phyloP scores from a whole-genome alignment of 2,888 invertebrate genomes.

The Kuschelorhynchus macadamiae region DNA sequence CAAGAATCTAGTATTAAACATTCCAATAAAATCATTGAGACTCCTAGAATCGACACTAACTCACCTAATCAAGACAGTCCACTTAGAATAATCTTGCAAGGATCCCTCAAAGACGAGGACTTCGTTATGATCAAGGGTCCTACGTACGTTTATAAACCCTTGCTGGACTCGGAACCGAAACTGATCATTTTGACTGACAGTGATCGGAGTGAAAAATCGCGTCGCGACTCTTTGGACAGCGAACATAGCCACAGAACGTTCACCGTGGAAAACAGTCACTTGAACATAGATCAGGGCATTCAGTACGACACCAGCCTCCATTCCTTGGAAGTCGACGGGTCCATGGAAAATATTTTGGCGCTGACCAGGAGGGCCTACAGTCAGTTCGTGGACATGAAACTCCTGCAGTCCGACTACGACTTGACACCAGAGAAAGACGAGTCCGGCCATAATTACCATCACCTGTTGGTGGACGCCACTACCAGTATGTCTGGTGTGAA shows the following conservation, averaged over 20 bases:
- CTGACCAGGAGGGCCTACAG: slow-evolving; percentile 30
- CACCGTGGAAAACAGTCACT: slow-evolving; percentile 23
- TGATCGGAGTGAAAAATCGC: neutral
- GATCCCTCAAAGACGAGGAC: slow-evolving; percentile 60
- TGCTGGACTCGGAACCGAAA: slow-evolving; percentile 48
- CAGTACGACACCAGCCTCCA: slow-evolving; percentile 24
- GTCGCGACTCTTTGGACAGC: slow-evolving; percentile 20
- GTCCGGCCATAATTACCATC: slow-evolving; percentile 51
- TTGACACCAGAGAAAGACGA: slow-evolving; percentile 56
- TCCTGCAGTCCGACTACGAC: slow-evolving; percentile 54
- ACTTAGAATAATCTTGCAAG: slow-evolving; percentile 52
- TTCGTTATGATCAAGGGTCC: slow-evolving; percentile 56
- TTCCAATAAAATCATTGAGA: too few species aligned
- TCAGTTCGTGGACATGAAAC: slow-evolving; percentile 42
- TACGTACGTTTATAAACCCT: slow-evolving; percentile 53
- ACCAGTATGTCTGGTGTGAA: slow-evolving; percentile 47
- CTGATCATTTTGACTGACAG: slow-evolving; percentile 33
- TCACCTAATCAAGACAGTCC: slow-evolving; percentile 24
- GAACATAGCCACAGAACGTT: slow-evolving; percentile 33
- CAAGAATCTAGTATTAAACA: too few species aligned
- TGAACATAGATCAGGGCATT: slow-evolving; percentile 30
- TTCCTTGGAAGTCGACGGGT: slow-evolving; percentile 22
- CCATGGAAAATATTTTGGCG: slow-evolving; percentile 26
- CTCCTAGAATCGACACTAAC: too few species aligned
- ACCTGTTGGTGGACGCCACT: slow-evolving; percentile 49